Conservation (phyloP, 2,113 vertebrate genomes). For the Reinhardtius hippoglossoides region DNA sequence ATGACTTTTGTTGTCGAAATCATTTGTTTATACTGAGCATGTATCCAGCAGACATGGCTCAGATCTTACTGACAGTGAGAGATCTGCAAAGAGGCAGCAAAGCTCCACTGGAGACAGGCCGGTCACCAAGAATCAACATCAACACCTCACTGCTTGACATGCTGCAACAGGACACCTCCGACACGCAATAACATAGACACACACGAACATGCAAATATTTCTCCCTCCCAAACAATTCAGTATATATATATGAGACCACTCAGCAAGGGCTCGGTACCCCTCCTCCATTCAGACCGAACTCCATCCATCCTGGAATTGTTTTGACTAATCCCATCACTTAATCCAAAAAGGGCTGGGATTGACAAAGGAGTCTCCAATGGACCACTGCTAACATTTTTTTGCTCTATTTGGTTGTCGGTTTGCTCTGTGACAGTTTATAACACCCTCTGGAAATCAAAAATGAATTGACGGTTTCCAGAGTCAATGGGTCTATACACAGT, state of each 20-base stretch:
- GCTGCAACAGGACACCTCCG: constrained; percentile 21
- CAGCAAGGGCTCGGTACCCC: neutral
- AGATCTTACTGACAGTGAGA: constrained; percentile 16
- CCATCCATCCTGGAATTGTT: neutral
- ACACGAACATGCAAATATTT: neutral
- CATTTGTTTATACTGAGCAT: constrained; percentile 26
- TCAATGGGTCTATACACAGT: too few species aligned
- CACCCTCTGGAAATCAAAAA: too few species aligned
- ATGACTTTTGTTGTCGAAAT: constrained; percentile 40
- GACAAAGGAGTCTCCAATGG: neutral
- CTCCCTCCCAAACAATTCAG: neutral
- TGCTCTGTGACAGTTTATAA: too few species aligned
- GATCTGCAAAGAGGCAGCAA: constrained; percentile 21
- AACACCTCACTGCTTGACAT: constrained; percentile 18
- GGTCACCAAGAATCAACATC: constrained; percentile 48
- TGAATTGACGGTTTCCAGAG: too few species aligned
- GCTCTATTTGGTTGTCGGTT: too few species aligned
- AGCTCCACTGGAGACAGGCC: constrained; percentile 30
- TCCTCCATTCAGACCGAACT: neutral
- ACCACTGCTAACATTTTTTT: neutral
- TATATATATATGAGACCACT: too few species aligned
- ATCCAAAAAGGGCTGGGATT: neutral
- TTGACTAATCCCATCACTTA: neutral
- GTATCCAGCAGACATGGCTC: constrained; percentile 8
- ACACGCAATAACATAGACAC: constrained; percentile 5